Percentiles rank a stretch among this genome's conserved stretches.
Conservation (phyloP, 2,113 vertebrate genomes). For the Taurulus bubalis region DNA sequence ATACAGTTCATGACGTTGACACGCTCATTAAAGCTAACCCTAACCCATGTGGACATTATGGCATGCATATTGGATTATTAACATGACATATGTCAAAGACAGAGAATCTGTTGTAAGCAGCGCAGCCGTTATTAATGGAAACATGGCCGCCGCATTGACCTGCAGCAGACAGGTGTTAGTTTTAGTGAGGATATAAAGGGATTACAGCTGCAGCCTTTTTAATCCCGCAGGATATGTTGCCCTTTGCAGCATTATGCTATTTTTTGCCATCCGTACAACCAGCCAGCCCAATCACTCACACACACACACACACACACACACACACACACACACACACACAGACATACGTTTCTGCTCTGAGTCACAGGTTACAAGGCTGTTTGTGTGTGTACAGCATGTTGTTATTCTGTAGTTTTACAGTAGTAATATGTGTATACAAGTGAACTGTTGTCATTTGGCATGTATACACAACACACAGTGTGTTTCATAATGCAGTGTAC, state of each 20-base stretch:
- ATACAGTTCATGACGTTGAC: not conserved
- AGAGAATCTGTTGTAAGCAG: not conserved
- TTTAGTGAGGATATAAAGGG: slow-evolving; percentile 11
- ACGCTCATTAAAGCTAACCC: not conserved
- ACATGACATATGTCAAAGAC: not conserved
- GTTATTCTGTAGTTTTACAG: not conserved
- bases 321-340: too few species aligned
- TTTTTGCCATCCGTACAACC: not conserved
- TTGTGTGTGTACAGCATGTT: too few species aligned
- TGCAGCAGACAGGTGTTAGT: slow-evolving; percentile 18
- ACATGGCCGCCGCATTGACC: not conserved
- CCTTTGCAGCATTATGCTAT: slow-evolving; percentile 3
- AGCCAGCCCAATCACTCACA: not conserved
- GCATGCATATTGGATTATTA: not conserved
- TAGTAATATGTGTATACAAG: not conserved
- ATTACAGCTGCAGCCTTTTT: slow-evolving; percentile 22
- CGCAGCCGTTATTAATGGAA: slow-evolving; percentile 11
- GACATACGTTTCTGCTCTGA: not conserved
- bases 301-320: too few species aligned
- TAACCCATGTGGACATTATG: not conserved
- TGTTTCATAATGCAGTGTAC: too few species aligned
- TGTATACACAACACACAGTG: not conserved
- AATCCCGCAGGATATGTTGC: slow-evolving; percentile 7
- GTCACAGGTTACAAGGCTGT: not conserved
- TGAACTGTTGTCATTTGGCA: too few species aligned